These are phyloP conservation scores for Rynchops niger DNA, from an alignment of 2,113 vertebrate species.

Conservation along the genomic window DNA sequence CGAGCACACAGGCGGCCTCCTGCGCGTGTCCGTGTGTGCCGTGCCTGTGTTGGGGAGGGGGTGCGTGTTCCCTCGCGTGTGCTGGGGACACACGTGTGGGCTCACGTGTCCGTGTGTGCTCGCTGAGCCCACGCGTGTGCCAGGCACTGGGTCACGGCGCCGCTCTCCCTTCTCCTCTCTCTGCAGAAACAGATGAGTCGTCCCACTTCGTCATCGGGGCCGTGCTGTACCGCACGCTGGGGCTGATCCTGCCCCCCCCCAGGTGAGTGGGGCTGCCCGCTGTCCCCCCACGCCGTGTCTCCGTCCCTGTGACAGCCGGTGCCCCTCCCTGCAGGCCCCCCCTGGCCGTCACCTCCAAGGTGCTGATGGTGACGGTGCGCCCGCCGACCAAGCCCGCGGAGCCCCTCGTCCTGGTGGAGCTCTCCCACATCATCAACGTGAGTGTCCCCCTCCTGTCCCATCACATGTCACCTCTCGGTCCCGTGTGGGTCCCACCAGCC, in stretches of 20 bases:
- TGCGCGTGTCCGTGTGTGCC: accelerated
- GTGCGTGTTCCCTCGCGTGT: accelerated
- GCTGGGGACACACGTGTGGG: background rate
- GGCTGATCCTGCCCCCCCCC: slow-evolving; percentile 89
- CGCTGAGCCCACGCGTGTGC: background rate
- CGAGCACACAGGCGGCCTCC: background rate
- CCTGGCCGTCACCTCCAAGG: slow-evolving; percentile 89
- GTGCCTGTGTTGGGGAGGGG: background rate
- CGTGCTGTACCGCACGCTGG: slow-evolving; percentile 92
- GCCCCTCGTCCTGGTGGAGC: slow-evolving; percentile 91
- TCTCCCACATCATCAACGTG: slow-evolving; percentile 91
- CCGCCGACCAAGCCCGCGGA: slow-evolving; percentile 86
- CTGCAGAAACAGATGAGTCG: slow-evolving; percentile 82
- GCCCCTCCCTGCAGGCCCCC: slow-evolving; percentile 76
- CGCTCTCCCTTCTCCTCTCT: background rate
- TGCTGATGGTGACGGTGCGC: slow-evolving; percentile 91
- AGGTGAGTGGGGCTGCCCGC: slow-evolving; percentile 77
- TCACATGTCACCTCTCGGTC: background rate
- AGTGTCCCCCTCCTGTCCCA: slow-evolving; percentile 43
- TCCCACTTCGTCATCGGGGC: slow-evolving; percentile 95
- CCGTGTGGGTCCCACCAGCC: accelerated
- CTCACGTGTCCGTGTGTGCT: too few species aligned
- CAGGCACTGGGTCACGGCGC: background rate
- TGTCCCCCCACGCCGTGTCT: background rate
- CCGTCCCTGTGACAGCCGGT: background rate